A percentile compares a stretch with the other conserved stretches of the same genome.
phyloP scores from a whole-genome alignment of 1,140 invertebrate species.

The Sesamia nonagrioides region DNA sequence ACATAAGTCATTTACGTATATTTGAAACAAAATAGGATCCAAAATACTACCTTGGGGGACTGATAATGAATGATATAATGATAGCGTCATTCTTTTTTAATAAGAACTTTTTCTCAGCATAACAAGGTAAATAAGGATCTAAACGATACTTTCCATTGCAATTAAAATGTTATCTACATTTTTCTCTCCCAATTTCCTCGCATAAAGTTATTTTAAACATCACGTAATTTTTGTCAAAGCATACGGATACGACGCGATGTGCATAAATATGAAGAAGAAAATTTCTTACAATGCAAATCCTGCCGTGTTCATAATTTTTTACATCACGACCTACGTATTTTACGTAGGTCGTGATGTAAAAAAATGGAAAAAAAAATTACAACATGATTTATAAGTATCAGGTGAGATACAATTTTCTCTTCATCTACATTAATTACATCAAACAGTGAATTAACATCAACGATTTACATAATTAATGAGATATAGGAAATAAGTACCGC shows the following conservation, averaged over 20 bases:
- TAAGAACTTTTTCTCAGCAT: no score
- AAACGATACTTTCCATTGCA: no score
- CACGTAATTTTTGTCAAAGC: conserved; percentile 8
- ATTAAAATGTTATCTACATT: not conserved
- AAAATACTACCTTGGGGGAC: no score
- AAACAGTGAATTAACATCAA: conserved; percentile 30
- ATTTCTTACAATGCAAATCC: not conserved
- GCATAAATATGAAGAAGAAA: conserved; percentile 10
- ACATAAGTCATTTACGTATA: no score
- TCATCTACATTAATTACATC: conserved; percentile 15
- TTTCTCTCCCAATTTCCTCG: not conserved
- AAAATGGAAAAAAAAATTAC: not conserved
- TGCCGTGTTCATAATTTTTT: not conserved
- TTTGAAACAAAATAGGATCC: no score
- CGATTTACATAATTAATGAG: conserved; percentile 38
- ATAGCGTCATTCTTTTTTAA: no score
- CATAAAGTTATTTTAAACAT: not conserved
- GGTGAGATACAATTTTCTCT: conserved; percentile 4
- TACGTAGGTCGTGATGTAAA: not conserved
- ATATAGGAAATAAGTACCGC: conserved; percentile 19
- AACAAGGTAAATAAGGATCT: no score
- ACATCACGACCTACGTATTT: not conserved
- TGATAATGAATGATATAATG: no score
- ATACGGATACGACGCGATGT: not conserved
- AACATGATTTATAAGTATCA: not conserved